These are phyloP conservation scores for Anneissia japonica DNA, from an alignment of 35 echinoderm and acorn worm species.

Conservation along the genomic window DNA sequence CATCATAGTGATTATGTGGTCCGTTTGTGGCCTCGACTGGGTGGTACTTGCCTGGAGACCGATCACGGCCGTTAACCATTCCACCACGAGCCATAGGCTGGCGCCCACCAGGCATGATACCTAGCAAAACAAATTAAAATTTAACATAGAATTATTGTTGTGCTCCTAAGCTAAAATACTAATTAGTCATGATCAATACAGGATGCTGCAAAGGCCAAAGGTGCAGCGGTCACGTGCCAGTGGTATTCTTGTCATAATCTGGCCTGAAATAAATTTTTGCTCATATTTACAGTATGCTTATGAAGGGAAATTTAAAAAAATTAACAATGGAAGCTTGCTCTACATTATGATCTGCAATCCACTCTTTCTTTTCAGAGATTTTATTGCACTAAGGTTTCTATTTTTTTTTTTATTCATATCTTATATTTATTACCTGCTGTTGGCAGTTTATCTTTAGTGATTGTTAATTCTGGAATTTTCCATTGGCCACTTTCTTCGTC, in stretches of 20 bases:
- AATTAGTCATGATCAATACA: neutral
- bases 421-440: neutral
- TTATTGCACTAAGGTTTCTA: too few relatives aligned
- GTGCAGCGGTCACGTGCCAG: too few relatives aligned
- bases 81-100: slow-evolving; percentile 32
- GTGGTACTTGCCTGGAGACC: slow-evolving; percentile 16
- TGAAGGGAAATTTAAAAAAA: too few relatives aligned
- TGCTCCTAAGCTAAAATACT: neutral
- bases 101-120: slow-evolving; percentile 71
- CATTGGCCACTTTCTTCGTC: slow-evolving; percentile 86
- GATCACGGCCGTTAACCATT: slow-evolving; percentile 36
- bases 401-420: too few relatives aligned
- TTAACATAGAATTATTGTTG: neutral
- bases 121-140: slow-evolving; percentile 22
- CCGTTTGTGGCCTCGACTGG: slow-evolving; percentile 2
- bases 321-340: too few relatives aligned
- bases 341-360: too few relatives aligned
- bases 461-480: slow-evolving; percentile 63
- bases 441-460: slow-evolving; percentile 75
- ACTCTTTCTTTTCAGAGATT: too few relatives aligned
- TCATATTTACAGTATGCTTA: too few relatives aligned
- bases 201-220: neutral
- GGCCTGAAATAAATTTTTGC: too few relatives aligned
- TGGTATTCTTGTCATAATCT: too few relatives aligned
- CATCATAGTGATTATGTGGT: neutral